Evolutionary conservation across 2,888 invertebrate species (phyloP).

Genomic region (Mellilla xanthometata): DNA sequence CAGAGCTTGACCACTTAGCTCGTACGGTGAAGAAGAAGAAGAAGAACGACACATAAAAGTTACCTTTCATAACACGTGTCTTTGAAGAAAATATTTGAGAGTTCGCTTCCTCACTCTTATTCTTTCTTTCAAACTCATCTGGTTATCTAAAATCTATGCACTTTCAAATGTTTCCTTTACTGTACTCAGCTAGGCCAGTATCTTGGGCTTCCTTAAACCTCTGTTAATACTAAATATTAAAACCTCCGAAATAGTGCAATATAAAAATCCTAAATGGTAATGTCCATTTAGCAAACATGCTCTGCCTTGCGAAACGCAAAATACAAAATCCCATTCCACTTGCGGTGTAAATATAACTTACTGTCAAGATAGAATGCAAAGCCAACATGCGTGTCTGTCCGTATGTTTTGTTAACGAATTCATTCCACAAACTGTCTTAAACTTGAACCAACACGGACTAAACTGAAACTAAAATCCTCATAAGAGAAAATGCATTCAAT

Average conservation of each 20-base stretch:
- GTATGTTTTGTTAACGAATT: conserved; percentile 53
- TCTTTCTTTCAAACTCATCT: too few relatives aligned
- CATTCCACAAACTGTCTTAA: conserved; percentile 33
- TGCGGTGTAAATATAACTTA: conserved; percentile 48
- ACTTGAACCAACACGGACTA: neutral
- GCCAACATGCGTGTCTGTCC: conserved; percentile 35
- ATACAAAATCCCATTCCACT: conserved; percentile 35
- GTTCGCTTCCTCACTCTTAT: too few relatives aligned
- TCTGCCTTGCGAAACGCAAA: conserved; percentile 2
- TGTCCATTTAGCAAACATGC: neutral
- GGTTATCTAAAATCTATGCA: too few relatives aligned
- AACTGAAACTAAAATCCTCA: neutral
- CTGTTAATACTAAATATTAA: neutral
- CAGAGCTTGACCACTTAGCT: too few relatives aligned
- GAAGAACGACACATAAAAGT: too few relatives aligned
- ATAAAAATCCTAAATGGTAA: neutral
- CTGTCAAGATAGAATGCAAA: conserved; percentile 33
- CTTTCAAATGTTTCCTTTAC: too few relatives aligned
- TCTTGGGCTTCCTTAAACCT: neutral
- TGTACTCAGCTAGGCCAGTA: too few relatives aligned
- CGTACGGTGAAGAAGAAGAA: too few relatives aligned
- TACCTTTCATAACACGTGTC: too few relatives aligned
- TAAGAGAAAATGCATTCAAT: neutral
- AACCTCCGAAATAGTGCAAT: neutral
- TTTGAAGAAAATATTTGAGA: too few relatives aligned